Conservation (phyloP, 2,888 invertebrate genomes). For the Drosophila peninsularis region DNA sequence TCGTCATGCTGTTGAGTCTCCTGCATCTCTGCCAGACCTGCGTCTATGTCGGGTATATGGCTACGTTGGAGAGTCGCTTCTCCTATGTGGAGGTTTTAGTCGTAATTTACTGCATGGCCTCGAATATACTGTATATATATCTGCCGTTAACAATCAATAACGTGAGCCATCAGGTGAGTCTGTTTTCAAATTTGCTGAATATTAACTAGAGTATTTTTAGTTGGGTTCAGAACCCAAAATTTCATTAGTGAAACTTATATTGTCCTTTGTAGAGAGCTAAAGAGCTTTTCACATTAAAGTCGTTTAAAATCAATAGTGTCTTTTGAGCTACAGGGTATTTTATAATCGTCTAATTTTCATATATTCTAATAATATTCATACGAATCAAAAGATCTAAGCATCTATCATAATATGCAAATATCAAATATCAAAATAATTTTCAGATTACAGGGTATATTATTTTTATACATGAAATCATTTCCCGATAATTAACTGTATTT, state of each 20-base stretch:
- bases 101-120: background rate
- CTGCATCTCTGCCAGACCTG: slow-evolving; percentile 6
- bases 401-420: background rate
- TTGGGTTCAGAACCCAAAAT: no score
- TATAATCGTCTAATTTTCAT: no score
- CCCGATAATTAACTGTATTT: no score
- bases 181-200: background rate
- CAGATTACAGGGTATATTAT: background rate
- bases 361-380: no score
- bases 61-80: slow-evolving; percentile 10
- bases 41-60: slow-evolving; percentile 16
- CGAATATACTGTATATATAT: slow-evolving; percentile 4
- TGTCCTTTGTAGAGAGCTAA: background rate
- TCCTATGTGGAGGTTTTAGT: background rate
- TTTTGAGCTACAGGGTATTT: background rate
- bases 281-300: background rate
- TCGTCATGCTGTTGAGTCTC: slow-evolving; percentile 10
- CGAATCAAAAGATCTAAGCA: no score
- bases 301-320: background rate
- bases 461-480: no score
- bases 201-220: background rate
- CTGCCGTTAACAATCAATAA: slow-evolving; percentile 23
- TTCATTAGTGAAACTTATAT: no score
- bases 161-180: slow-evolving; percentile 22
- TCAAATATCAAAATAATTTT: background rate